These are phyloP conservation scores for Diplodus sargus DNA, from an alignment of 2,797 vertebrate genomes.

Conservation along the genomic window DNA sequence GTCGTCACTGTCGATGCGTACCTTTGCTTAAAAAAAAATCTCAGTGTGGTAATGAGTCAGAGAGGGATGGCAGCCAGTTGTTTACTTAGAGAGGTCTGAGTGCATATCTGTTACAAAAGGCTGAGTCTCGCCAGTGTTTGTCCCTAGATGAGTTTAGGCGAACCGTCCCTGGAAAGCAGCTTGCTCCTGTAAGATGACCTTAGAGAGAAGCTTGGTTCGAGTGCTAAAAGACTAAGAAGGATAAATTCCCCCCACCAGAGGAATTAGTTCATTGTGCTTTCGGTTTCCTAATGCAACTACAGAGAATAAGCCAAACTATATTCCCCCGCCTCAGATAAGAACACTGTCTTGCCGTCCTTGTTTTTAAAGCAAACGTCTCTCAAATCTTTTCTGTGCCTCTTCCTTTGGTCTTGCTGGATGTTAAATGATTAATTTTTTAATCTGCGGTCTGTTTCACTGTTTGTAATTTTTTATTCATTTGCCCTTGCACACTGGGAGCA, in stretches of 20 bases:
- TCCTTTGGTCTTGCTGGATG: background rate
- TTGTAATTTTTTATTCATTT: conserved; percentile 31
- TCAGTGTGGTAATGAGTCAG: background rate
- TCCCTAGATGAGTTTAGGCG: background rate
- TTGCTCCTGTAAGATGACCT: background rate
- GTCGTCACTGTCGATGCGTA: background rate
- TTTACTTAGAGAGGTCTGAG: background rate
- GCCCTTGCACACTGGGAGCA: background rate
- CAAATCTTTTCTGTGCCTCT: background rate
- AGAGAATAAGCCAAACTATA: conserved; percentile 1
- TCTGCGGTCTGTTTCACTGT: conserved; percentile 16
- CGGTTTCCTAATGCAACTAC: conserved; percentile 21
- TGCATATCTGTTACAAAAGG: background rate
- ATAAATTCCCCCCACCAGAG: conserved; percentile 6
- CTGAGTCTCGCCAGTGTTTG: background rate
- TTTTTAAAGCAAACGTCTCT: conserved; percentile 17
- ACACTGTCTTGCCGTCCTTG: background rate
- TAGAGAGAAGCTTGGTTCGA: conserved; percentile 20
- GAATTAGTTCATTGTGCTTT: conserved; percentile 24
- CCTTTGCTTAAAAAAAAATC: background rate
- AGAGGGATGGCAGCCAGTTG: background rate
- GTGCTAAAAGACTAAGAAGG: background rate
- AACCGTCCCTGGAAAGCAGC: background rate
- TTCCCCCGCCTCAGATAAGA: conserved; percentile 7
- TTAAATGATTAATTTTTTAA: conserved; percentile 37